Base-by-base conservation (phyloP, 1,140 invertebrate species). In the Thalassaphorura encarpata region DNA sequence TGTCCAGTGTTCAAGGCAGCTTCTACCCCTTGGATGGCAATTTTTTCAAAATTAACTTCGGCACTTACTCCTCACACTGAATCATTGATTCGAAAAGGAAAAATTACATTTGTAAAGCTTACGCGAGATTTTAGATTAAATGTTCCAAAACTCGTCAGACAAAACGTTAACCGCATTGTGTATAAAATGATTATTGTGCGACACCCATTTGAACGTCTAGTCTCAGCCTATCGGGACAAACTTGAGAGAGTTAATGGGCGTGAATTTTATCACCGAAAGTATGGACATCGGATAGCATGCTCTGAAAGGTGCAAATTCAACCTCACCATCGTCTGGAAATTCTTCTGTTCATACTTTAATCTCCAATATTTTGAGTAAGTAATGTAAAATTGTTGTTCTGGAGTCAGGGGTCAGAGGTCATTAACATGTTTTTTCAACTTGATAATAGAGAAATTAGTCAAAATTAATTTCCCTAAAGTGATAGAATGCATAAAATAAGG, bases 1-100 rank as follows among this genome's bases (percentile, higher is more conserved):
- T 89, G 86, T 68, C 88, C 87, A 69, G 79, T 89, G 51, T 89
- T 87, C 70, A 88, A 89, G 76, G 85, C 86, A 13, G 87, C 85
- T 1, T 87, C 84, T 27, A 85, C 86, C 1, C 87, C 86, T 0
- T 89, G 86, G 86, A 86, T 90, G 83, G 56, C 62, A 6, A 23
- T 61, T 3, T 64, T 66, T 33, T 40, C 53, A 13, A 46, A 49
- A n/a, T 24, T 63, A 4, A 40, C 26, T 1, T 40, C 48, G n/a
- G 48, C 31, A 3, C 33, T 65, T 3, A 60, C 56, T 18, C 48
- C 51, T 23, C 5, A 15, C 16, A 65, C 59, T 18, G 63, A 65
- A 45, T 33, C 11, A 15, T 28, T 47, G 24, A 60, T 65, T 29
- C 27, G 41, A 21, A 6, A 57, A 27, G 60, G 60, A 3, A 58